Conservation (phyloP, 2,113 vertebrate species). For the Ranitomeya variabilis region DNA sequence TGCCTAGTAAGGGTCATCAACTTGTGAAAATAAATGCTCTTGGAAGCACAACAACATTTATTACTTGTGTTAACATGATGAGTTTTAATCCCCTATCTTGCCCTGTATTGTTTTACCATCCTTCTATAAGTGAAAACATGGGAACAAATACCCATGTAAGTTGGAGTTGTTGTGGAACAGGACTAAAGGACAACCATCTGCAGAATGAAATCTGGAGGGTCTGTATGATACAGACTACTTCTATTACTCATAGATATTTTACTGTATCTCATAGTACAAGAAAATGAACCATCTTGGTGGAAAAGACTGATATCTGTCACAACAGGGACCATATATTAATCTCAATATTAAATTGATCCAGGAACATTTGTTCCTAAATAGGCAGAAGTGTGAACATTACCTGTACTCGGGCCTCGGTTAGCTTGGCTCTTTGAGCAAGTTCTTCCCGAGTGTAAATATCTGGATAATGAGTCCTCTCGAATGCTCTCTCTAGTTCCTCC, state of each 20-base stretch:
- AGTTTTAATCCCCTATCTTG: slow-evolving; percentile 8
- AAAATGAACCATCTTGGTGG: not conserved
- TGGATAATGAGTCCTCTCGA: slow-evolving; percentile 97
- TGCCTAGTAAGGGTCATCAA: slow-evolving; percentile 72
- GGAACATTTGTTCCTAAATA: not conserved
- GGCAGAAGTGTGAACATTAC: slow-evolving; percentile 66
- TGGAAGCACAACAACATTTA: slow-evolving; percentile 50
- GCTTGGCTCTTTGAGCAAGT: slow-evolving; percentile 94
- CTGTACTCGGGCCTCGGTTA: slow-evolving; percentile 97
- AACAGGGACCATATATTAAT: not conserved
- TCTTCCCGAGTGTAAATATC: slow-evolving; percentile 99
- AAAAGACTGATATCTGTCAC: not conserved
- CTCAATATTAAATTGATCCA: not conserved
- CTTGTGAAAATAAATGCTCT: slow-evolving; percentile 70
- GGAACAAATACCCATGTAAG: not conserved
- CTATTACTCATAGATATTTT: not conserved
- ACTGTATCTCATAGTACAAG: not conserved
- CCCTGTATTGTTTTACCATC: not conserved
- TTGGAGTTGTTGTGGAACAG: not conserved
- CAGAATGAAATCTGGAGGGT: not conserved
- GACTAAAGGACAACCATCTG: too few relatives aligned
- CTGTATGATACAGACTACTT: too few relatives aligned
- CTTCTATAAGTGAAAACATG: slow-evolving; percentile 13
- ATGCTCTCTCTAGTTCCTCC: slow-evolving; percentile 95
- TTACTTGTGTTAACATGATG: slow-evolving; percentile 25